A percentile compares a stretch with the other conserved stretches of the same genome.
Evolutionary conservation across 1,140 invertebrate genomes (phyloP).

Genomic region (Pseudomyrmex dendroicus): DNA sequence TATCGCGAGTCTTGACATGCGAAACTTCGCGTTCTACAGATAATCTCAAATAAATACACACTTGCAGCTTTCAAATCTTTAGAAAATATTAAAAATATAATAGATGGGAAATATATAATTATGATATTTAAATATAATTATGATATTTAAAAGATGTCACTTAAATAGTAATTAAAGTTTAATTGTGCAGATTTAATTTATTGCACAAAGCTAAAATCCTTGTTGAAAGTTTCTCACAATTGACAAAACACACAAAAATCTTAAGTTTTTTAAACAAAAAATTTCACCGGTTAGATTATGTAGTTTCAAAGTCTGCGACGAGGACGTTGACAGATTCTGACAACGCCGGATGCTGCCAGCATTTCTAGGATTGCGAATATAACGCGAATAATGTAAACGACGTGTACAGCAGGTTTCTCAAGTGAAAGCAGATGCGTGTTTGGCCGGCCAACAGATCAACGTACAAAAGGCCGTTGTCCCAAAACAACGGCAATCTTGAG

Average conservation of each 20-base stretch:
- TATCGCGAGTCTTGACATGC: background rate
- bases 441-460: conserved; percentile 40
- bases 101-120: background rate
- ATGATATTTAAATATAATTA: too few species aligned
- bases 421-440: conserved; percentile 47
- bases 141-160: too few species aligned
- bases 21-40: background rate
- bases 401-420: conserved; percentile 20
- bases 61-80: background rate
- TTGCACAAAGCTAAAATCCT: too few species aligned
- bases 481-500: conserved; percentile 24
- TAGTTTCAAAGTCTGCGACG: conserved; percentile 21
- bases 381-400: conserved; percentile 45
- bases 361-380: conserved; percentile 30
- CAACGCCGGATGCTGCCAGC: conserved; percentile 29
- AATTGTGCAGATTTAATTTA: too few species aligned
- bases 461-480: conserved; percentile 50
- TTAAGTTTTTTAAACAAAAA: conserved; percentile 8
- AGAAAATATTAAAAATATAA: background rate
- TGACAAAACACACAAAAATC: background rate
- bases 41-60: background rate
- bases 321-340: conserved; percentile 25
- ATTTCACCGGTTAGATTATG: background rate
- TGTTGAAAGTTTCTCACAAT: background rate
- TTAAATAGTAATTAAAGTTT: too few species aligned